Evolutionary conservation across 2,113 vertebrate species (phyloP), one percentile per base, ranked within the genome.

Genomic region (Mixornis gularis): DNA sequence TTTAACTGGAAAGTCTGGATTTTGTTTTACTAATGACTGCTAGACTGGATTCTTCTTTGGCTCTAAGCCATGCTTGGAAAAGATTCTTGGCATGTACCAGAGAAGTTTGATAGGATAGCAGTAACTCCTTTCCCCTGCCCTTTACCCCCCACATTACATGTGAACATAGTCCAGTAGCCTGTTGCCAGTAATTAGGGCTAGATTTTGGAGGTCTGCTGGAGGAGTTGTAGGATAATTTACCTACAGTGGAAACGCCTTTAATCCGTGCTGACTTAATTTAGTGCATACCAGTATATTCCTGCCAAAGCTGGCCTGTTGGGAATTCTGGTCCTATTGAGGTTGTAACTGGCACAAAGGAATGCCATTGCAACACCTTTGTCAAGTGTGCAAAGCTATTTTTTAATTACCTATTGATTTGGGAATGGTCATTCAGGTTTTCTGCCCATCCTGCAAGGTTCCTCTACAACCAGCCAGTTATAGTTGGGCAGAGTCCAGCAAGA

Each of bases 131-230:
- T 58, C 8, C 51, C 13, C 21, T 72, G 18, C 19, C 19, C 38
- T 36, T 38, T 16, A 32, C 5, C 6, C 2, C 11, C 17, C 10
- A 25, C 26, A 1, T 0, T 0, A 4, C 46, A 41, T 48, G 18
- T 29, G 41, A 56, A 49, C 3, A 0, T 43, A 60, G 40, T 29
- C 20, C 8, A 9, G 48, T 73, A 69, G 62, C 41, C 52, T 66
- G 32, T 44, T 93, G 79, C 40, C 17, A 56, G 36, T 72, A 64
- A 48, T 44, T 72, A 70, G 46, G 34, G 16, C 46, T 79, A 12
- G 38, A 24, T 69, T 71, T 70, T 85, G 55, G 46, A 92, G 51
- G 22, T 32, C 5, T 79, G 4, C 59, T 56, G 62, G 58, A 79
- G 44, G 40, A 71, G 32, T 29, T 44, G 44, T 30, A 48, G 41